Conservation (phyloP, 2,888 invertebrate species). For the Ernsta delagoae region DNA sequence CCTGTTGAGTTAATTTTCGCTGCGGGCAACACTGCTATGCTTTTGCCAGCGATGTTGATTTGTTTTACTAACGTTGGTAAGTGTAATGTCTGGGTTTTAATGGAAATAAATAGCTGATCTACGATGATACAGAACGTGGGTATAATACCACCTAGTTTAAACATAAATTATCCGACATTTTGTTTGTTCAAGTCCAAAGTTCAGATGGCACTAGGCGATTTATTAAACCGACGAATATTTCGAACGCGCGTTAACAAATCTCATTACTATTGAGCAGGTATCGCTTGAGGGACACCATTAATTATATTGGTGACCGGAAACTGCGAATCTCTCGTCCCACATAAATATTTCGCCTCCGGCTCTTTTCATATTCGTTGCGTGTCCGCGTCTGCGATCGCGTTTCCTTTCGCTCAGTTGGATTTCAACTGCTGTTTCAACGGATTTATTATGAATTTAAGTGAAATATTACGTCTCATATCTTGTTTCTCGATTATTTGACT, state of each 20-base stretch:
- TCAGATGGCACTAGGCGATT: too few species aligned
- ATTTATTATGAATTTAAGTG: slow-evolving; percentile 23
- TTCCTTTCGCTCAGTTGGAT: slow-evolving; percentile 33
- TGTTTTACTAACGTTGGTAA: neutral
- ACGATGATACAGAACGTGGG: neutral
- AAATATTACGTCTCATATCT: slow-evolving; percentile 23
- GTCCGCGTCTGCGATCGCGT: slow-evolving; percentile 21
- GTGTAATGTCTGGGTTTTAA: neutral
- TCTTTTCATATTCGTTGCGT: slow-evolving; percentile 36
- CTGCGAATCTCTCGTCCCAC: slow-evolving; percentile 35
- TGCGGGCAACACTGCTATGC: neutral
- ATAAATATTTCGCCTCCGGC: slow-evolving; percentile 27
- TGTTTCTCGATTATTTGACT: slow-evolving; percentile 30
- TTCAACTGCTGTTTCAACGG: slow-evolving; percentile 21
- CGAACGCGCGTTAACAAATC: slow-evolving; percentile 11
- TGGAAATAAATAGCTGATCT: neutral
- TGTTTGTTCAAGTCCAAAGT: neutral
- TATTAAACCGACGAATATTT: too few species aligned
- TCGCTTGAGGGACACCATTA: slow-evolving; percentile 24
- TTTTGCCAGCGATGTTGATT: neutral
- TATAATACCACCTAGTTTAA: neutral
- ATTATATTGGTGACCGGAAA: slow-evolving; percentile 37
- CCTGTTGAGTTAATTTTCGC: slow-evolving; percentile 21
- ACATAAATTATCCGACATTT: neutral
- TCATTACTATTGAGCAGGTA: slow-evolving; percentile 25